phyloP scores from a whole-genome alignment of 2,113 vertebrate species.

The Campylomormyrus tamandua region DNA sequence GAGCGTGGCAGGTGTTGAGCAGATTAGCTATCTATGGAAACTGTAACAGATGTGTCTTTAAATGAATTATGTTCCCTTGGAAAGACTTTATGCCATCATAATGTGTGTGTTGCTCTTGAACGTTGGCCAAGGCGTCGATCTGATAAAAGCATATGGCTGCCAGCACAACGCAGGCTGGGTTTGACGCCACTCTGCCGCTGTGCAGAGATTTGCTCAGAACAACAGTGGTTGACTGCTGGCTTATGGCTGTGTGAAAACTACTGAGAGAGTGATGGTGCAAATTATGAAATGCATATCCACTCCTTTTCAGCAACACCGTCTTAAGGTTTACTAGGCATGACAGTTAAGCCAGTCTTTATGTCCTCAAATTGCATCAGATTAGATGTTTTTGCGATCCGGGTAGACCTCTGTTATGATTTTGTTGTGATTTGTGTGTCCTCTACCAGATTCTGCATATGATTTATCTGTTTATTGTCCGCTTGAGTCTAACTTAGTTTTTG shows the following conservation, averaged over 20 bases:
- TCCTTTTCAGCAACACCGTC: neutral
- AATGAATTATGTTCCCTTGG: neutral
- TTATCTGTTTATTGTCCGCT: neutral
- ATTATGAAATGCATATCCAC: neutral
- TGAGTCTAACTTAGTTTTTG: neutral
- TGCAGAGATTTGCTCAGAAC: slow-evolving; percentile 22
- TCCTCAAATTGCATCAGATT: neutral
- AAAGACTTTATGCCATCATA: neutral
- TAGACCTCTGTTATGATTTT: neutral
- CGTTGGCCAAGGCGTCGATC: neutral
- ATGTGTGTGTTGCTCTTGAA: neutral
- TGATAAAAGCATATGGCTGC: neutral
- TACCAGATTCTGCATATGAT: neutral
- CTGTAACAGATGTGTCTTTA: neutral
- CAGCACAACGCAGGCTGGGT: neutral
- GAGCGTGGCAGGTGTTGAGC: neutral
- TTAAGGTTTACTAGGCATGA: neutral
- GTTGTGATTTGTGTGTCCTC: neutral
- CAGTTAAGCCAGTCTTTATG: neutral
- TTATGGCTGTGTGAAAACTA: neutral
- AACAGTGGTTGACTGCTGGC: neutral
- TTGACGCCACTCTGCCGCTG: neutral
- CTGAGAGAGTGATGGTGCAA: neutral
- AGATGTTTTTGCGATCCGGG: neutral
- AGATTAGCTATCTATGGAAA: neutral